Evolutionary conservation across 2,888 invertebrate species (phyloP), one percentile per base, ranked within the genome.

Genomic region (Rhopalosiphum nymphaeae): DNA sequence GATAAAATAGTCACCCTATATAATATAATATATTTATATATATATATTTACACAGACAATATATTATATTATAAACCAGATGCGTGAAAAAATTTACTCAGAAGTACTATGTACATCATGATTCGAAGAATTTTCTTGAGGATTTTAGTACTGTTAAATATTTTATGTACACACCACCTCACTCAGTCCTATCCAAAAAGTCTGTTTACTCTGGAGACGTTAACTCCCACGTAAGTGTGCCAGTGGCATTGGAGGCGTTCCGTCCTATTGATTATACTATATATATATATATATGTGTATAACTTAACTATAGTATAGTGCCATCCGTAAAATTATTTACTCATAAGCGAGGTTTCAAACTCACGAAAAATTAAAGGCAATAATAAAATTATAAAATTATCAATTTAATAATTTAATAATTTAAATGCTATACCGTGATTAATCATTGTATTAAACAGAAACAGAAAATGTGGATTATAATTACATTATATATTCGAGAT

Each of bases 211-310:
- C 87, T 49, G 57, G 36, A 61, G 46, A 87, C 89, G 42, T 36
- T 11, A 56, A 91, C 84, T 53, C 13, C 53, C 53, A 53, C 36
- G 46, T 46, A 57, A 61, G 46, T 57, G 44, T 90, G 67, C 25
- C 67, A 26, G 49, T 67, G 46, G 46, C 61, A 26, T 67, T n/a
- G 67, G n/a, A 90, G 25, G 78, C 53, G 78, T 91, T 49, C 46
- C 67, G 49, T 78, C 26, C 78, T 36, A 91, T 91, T 36, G 91
- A 91, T 91, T 91, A 90, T 21, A 49, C 21, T 46, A 46, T 44
- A 13, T 46, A 87, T n/a, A 13, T 36, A 16, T 49, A 53, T 53
- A 53, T 53, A 16, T 49, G 16, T 53, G 21, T 53, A 53, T 53
- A 53, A 53, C 21, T 53, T 53, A 21, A 21, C 53, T 11, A 21